These are phyloP conservation scores for Sarcophaga caerulescens DNA, from an alignment of 2,888 invertebrate species.

Conservation along the genomic window DNA sequence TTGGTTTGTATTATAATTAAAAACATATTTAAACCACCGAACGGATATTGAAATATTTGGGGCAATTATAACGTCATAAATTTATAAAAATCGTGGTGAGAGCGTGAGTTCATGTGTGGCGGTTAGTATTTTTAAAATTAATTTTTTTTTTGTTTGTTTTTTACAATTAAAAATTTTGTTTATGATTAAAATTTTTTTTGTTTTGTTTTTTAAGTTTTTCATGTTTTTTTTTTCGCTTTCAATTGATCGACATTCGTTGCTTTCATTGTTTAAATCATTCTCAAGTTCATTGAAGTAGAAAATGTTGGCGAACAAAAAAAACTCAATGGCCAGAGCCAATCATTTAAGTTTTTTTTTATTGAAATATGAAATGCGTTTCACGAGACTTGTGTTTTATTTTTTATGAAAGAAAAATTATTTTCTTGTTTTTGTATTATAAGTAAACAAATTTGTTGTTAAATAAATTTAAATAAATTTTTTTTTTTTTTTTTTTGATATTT, in stretches of 20 bases:
- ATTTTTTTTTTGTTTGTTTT: background rate
- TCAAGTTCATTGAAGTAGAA: slow-evolving; percentile 55
- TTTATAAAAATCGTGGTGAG: background rate
- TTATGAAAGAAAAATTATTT: background rate
- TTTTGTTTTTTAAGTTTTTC: background rate
- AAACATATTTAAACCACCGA: slow-evolving; percentile 24
- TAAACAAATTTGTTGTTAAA: no score
- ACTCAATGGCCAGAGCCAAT: slow-evolving; percentile 19
- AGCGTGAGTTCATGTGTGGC: background rate
- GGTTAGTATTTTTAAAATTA: no score
- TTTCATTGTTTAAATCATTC: slow-evolving; percentile 37
- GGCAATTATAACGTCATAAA: slow-evolving; percentile 54
- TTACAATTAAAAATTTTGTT: slow-evolving; percentile 6
- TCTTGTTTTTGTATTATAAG: no score
- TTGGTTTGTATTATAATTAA: slow-evolving; percentile 1
- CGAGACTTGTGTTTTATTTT: slow-evolving; percentile 31
- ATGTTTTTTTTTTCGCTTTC: background rate
- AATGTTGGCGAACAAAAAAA: slow-evolving; percentile 5
- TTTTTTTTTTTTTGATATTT: no score
- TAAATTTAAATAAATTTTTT: no score
- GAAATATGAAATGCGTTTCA: slow-evolving; percentile 31
- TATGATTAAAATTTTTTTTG: background rate
- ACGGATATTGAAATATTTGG: slow-evolving; percentile 51
- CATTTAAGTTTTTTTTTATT: background rate
- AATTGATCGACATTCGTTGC: slow-evolving; percentile 24